These are phyloP conservation scores for Synanceia verrucosa DNA, from an alignment of 2,797 vertebrate genomes.

Conservation along the genomic window DNA sequence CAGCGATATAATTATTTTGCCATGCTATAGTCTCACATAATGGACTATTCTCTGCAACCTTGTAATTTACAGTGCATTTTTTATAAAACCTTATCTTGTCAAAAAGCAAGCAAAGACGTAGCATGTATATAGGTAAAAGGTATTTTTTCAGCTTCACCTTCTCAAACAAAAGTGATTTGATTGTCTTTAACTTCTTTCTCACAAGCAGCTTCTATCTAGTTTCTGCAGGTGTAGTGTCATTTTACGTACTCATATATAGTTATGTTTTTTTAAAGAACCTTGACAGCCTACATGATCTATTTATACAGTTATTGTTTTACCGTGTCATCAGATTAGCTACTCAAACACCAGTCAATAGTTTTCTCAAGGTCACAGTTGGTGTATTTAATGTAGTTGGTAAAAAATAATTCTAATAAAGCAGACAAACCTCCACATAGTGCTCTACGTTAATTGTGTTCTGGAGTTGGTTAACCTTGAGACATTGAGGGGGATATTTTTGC, in stretches of 20 bases:
- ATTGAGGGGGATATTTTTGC: background rate
- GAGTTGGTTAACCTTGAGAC: background rate
- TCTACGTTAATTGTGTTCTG: background rate
- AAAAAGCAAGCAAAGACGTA: no score
- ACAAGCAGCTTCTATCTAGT: background rate
- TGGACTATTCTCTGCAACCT: no score
- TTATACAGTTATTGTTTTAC: no score
- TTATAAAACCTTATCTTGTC: no score
- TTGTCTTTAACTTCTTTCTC: background rate
- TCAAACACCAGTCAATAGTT: background rate
- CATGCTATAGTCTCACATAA: no score
- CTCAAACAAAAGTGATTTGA: no score
- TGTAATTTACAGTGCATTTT: no score
- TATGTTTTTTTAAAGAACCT: background rate
- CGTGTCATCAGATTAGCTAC: background rate
- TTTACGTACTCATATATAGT: no score
- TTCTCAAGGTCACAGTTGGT: background rate
- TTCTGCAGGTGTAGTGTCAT: background rate
- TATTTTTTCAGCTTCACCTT: no score
- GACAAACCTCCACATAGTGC: background rate
- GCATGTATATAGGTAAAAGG: no score
- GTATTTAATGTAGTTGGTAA: background rate
- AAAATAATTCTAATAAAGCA: background rate
- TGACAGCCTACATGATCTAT: no score
- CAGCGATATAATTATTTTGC: no score